These are phyloP conservation scores for Telmatherina bonti DNA, from an alignment of 2,797 vertebrate genomes.

Conservation along the genomic window DNA sequence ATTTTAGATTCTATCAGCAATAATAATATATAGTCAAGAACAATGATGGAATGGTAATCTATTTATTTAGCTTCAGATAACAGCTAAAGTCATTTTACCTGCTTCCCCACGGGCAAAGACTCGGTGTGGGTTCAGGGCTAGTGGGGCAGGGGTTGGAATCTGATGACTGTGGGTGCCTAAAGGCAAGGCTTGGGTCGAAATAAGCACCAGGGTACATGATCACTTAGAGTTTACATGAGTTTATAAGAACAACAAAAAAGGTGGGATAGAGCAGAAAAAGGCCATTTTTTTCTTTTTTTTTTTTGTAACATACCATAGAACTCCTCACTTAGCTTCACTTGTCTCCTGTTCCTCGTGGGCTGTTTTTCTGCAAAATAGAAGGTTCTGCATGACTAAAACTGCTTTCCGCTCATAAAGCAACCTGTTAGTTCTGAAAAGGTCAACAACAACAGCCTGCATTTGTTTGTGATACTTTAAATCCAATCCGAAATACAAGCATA, in stretches of 20 bases:
- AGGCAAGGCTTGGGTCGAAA: slow-evolving; percentile 81
- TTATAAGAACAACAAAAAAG: slow-evolving; percentile 29
- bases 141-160: slow-evolving; percentile 52
- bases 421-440: slow-evolving; percentile 65
- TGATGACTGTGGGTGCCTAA: slow-evolving; percentile 64
- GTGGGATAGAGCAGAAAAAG: not conserved
- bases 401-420: slow-evolving; percentile 54
- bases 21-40: slow-evolving; percentile 37
- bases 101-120: slow-evolving; percentile 64
- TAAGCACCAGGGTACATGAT: slow-evolving; percentile 46
- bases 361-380: slow-evolving; percentile 50
- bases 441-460: slow-evolving; percentile 66
- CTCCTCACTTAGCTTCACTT: slow-evolving; percentile 28
- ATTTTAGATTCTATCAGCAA: slow-evolving; percentile 62
- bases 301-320: too few relatives aligned
- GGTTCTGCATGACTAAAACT: slow-evolving; percentile 51
- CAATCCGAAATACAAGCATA: slow-evolving; percentile 43
- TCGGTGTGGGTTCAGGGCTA: slow-evolving; percentile 56
- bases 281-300: too few relatives aligned
- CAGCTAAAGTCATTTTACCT: slow-evolving; percentile 48
- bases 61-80: slow-evolving; percentile 57
- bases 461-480: slow-evolving; percentile 71
- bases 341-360: slow-evolving; percentile 38
- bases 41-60: slow-evolving; percentile 29
- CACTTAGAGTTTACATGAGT: slow-evolving; percentile 42